Percentiles rank a stretch among this genome's conserved stretches.
Evolutionary conservation across 2,113 vertebrate genomes (phyloP).

Genomic region (Eolophus roseicapilla): DNA sequence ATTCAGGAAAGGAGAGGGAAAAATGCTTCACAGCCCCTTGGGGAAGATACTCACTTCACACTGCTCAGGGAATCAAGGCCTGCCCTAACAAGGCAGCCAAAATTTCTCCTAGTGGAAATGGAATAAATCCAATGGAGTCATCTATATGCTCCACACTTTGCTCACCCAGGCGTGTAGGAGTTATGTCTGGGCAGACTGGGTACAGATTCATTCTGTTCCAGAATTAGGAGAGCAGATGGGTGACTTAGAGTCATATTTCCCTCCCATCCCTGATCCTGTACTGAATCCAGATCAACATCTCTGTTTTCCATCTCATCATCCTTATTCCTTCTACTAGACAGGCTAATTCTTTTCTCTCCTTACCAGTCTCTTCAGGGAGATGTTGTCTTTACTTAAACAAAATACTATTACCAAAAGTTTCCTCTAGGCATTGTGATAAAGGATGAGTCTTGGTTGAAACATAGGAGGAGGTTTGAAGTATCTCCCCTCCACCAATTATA

Average conservation of each 20-base stretch:
- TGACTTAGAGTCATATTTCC: conserved; percentile 58
- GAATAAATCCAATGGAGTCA: conserved; percentile 49
- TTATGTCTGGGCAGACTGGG: conserved; percentile 59
- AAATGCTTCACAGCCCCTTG: not conserved
- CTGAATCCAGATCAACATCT: conserved; percentile 52
- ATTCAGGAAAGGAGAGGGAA: not conserved
- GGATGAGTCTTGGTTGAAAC: not conserved
- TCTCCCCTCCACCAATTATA: not conserved
- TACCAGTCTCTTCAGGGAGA: not conserved
- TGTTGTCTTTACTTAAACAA: not conserved
- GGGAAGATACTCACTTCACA: not conserved
- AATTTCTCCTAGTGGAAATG: conserved; percentile 27
- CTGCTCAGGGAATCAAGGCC: not conserved
- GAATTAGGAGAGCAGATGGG: conserved; percentile 65
- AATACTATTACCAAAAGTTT: not conserved
- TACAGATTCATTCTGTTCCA: conserved; percentile 66
- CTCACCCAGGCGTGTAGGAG: conserved; percentile 63
- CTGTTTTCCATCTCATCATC: conserved; percentile 24
- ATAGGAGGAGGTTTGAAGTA: not conserved
- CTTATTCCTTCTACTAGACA: not conserved
- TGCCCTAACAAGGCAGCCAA: conserved; percentile 24
- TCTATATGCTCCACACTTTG: conserved; percentile 55
- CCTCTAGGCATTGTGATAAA: not conserved
- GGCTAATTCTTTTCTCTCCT: not conserved
- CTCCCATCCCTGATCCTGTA: conserved; percentile 53